Evolutionary conservation across 1,140 invertebrate genomes (phyloP).

Genomic region (Monochamus saltuarius): DNA sequence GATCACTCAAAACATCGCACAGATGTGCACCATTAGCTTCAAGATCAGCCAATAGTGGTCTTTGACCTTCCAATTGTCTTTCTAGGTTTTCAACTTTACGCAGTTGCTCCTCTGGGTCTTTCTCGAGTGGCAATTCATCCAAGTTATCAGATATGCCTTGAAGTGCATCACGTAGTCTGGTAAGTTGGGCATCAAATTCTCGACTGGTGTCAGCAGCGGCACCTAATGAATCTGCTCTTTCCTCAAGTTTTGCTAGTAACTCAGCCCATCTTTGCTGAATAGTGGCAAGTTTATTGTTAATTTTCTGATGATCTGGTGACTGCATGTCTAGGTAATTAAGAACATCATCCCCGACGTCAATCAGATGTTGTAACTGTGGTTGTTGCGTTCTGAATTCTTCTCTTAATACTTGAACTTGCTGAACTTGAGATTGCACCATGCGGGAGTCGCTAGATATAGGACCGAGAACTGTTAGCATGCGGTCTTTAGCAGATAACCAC

Average conservation of each 20-base stretch:
- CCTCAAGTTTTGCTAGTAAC: conserved; percentile 74
- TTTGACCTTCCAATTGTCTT: conserved; percentile 82
- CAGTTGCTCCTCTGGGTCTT: conserved; percentile 84
- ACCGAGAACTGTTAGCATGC: conserved; percentile 91
- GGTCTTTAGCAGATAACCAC: conserved; percentile 91
- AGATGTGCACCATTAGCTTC: conserved; percentile 84
- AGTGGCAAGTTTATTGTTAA: conserved; percentile 66
- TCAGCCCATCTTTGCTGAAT: conserved; percentile 78
- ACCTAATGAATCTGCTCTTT: conserved; percentile 79
- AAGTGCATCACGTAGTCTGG: conserved; percentile 75
- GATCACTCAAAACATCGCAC: conserved; percentile 86
- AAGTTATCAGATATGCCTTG: conserved; percentile 83
- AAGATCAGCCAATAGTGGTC: conserved; percentile 82
- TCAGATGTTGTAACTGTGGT: conserved; percentile 81
- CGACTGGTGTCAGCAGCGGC: conserved; percentile 85
- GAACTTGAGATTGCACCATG: conserved; percentile 92
- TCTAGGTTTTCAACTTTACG: conserved; percentile 84
- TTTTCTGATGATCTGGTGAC: conserved; percentile 72
- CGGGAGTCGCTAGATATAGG: conserved; percentile 92
- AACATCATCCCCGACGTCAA: conserved; percentile 77
- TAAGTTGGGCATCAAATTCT: conserved; percentile 85
- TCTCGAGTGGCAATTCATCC: conserved; percentile 78
- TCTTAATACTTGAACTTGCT: conserved; percentile 88
- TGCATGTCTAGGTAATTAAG: conserved; percentile 69
- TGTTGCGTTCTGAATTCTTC: conserved; percentile 92